Percentiles rank a stretch among this genome's conserved stretches.
These are phyloP conservation scores for Epizoanthus rinbou DNA, from an alignment of 92 coral and sea anemone genomes.

Conservation along the genomic window DNA sequence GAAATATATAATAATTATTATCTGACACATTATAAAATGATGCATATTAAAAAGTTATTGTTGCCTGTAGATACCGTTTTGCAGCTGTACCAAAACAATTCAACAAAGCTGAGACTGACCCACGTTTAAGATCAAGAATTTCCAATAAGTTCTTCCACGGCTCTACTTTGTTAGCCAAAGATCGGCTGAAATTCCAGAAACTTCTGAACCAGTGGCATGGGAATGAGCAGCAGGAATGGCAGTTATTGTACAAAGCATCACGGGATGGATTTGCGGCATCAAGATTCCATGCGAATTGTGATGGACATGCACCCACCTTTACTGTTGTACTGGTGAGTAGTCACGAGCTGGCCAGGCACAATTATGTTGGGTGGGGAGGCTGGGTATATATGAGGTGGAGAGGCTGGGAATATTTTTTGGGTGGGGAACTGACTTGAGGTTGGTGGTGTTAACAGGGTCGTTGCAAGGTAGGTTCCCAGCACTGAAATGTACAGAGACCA, in stretches of 20 bases:
- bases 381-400: too few species aligned
- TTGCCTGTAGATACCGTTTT: slow-evolving; percentile 76
- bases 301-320: slow-evolving; percentile 83
- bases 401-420: too few species aligned
- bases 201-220: slow-evolving; percentile 84
- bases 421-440: too few species aligned
- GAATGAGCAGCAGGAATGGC: slow-evolving; percentile 89
- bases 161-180: slow-evolving; percentile 73
- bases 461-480: too few species aligned
- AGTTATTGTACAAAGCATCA: slow-evolving; percentile 81
- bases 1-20: too few species aligned
- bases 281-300: slow-evolving; percentile 88
- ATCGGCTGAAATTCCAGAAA: slow-evolving; percentile 71
- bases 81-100: slow-evolving; percentile 95
- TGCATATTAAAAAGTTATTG: not conserved
- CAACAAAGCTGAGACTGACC: slow-evolving; percentile 59
- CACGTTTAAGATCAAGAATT: slow-evolving; percentile 82
- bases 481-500: too few species aligned
- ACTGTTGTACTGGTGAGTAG: slow-evolving; percentile 74
- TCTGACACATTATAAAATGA: not conserved
- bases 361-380: too few species aligned
- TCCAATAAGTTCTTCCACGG: slow-evolving; percentile 78
- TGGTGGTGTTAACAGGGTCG: too few species aligned
- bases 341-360: not conserved
- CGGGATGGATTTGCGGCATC: slow-evolving; percentile 81